Evolutionary conservation across 2,797 vertebrate genomes (phyloP), one percentile per base, ranked within the genome.

Genomic region (Sparidentex hasta): DNA sequence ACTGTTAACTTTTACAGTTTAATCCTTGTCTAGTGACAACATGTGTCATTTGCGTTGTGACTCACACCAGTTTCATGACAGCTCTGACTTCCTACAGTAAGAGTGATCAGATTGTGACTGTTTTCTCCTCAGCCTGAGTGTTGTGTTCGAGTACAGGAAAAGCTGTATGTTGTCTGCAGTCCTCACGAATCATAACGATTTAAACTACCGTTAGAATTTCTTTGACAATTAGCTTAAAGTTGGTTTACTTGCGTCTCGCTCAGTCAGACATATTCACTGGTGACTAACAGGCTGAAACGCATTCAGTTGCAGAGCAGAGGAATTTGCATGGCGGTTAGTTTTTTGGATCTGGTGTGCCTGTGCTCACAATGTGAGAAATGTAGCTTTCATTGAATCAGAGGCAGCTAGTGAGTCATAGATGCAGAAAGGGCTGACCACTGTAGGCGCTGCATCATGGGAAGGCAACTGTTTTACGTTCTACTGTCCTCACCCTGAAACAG

Each of bases 331-430:
- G 81, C 62, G 56, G 69, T 76, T 82, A 11, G 55, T 52, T 52
- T 78, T 78, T 80, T 73, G 56, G 74, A 61, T 81, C 83, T 75
- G 62, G 68, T 71, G 65, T 74, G 70, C 70, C 56, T 85, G 59
- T 61, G 71, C 84, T 71, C 74, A 84, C 73, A 86, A 73, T 88
- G 85, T 74, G 79, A 86, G 75, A 89, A 82, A 85, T 74, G 73
- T 74, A 73, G 78, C 87, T 74, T 85, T 85, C 71, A 72, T 76
- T 91, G 78, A 90, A 76, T 74, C 59, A 55, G 75, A 78, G 55
- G 41, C 78, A 65, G 81, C 46, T n/a, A 71, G 67, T n/a, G 55
- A 63, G 52, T 62, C 48, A 48, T 50, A 54, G 71, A 64, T 11
- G 44, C 47, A 51, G 50, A 82, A 80, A 81, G 43, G 51, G 62